Base-by-base conservation (phyloP, 2,797 vertebrate species). In the Cossypha polioptera region DNA sequence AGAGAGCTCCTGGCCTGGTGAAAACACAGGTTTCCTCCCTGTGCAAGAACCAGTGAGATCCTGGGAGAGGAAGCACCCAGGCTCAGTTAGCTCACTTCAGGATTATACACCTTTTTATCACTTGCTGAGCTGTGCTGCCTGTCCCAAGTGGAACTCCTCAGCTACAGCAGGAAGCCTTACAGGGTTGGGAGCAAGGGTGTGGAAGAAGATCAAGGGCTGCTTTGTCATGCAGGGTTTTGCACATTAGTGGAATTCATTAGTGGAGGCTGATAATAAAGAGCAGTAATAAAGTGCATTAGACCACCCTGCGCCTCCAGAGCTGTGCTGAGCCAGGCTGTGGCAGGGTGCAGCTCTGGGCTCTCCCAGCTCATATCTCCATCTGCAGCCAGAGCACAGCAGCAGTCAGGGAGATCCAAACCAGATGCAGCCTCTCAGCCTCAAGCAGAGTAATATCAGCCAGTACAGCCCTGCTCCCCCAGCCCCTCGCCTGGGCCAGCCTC, bases 201-300 rank as follows among this genome's bases (percentile, higher is more conserved):
- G 73, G 73, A 86, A 87, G 69, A 91, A 67, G 72, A 94, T 73
- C 40, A 67, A 94, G 80, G 50, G n/a, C 54, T 93, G 85, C 69
- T 78, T 90, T 92, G 69, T 84, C 80, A 84, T 19, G 31, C 66
- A 51, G 50, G 26, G 19, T 50, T 90, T 88, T 72, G 79, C 0
- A 0, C 83, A 78, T 72, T 78, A 84, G 61, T 50, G 57, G 90
- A 86, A 92, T 90, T 95, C 33, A 73, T 94, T 85, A 83, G 45
- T 21, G n/a, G 26, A 68, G 38, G n/a, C 58, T 75, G 55, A 45
- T 68, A 91, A 92, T 68, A 45, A 85, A 80, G 68, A 94, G 68
- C 45, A 67, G 53, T 15, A 86, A 90, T 74, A 61, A 86, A 88
- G 57, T 4, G 4, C 53, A 42, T 74, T 20, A 72, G 88, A 59